Conservation (phyloP, 2,113 vertebrate species). For the Bubo bubo region DNA sequence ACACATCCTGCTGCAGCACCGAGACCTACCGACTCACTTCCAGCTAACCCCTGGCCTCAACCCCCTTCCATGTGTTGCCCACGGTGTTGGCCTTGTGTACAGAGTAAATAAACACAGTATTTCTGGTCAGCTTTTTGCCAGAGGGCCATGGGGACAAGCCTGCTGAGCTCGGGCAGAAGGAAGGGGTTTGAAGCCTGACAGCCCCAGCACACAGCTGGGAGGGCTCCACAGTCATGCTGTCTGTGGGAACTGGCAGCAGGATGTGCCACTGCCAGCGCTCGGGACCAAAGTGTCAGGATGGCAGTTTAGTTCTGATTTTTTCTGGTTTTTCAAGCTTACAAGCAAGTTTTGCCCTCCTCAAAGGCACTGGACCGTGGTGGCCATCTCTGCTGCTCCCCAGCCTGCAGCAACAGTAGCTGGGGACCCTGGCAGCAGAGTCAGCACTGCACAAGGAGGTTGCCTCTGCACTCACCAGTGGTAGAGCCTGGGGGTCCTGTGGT, state of each 20-base stretch:
- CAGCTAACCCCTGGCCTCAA: not conserved
- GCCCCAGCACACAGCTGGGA: not conserved
- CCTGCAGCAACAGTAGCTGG: rapidly evolving
- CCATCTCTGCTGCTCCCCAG: not conserved
- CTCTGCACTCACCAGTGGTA: rapidly evolving
- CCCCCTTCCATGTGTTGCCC: rapidly evolving
- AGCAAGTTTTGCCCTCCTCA: not conserved
- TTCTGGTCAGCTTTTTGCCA: not conserved
- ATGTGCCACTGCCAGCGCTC: not conserved
- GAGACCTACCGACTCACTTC: not conserved
- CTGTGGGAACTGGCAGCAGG: not conserved
- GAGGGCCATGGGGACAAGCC: rapidly evolving
- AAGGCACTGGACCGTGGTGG: not conserved
- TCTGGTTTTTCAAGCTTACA: not conserved
- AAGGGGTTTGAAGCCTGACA: not conserved
- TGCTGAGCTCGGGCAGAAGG: not conserved
- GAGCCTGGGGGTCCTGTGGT: not conserved
- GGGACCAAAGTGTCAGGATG: not conserved
- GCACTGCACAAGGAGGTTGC: not conserved
- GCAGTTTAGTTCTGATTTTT: not conserved
- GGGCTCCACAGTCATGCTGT: not conserved
- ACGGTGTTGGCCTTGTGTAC: rapidly evolving
- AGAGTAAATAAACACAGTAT: not conserved
- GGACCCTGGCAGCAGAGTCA: not conserved
- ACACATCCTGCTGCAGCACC: rapidly evolving